These are phyloP conservation scores for Mesitornis unicolor DNA, from an alignment of 2,113 vertebrate genomes.

Conservation along the genomic window DNA sequence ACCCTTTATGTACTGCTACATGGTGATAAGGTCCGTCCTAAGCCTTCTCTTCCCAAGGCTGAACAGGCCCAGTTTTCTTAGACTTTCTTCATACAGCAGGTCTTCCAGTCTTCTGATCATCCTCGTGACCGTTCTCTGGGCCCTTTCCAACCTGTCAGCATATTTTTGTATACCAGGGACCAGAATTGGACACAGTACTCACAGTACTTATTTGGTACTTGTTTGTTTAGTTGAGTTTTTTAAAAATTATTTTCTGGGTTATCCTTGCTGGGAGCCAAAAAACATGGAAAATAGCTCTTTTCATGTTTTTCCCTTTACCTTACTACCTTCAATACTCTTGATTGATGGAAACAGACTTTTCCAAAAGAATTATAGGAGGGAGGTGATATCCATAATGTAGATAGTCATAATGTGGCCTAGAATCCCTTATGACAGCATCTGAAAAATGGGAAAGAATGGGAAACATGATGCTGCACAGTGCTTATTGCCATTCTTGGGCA, in stretches of 20 bases:
- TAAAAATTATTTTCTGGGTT: not conserved
- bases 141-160: too few species aligned
- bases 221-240: too few species aligned
- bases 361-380: not conserved
- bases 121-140: too few species aligned
- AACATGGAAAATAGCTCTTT: not conserved
- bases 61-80: too few species aligned
- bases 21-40: too few species aligned
- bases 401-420: not conserved
- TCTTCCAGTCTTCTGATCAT: too few species aligned
- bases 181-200: too few species aligned
- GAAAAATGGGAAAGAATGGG: not conserved
- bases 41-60: too few species aligned
- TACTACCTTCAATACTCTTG: not conserved
- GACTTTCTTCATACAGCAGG: too few species aligned
- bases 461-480: not conserved
- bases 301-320: not conserved
- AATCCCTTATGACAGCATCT: not conserved
- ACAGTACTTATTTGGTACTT: too few species aligned
- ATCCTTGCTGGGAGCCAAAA: not conserved
- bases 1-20: too few species aligned
- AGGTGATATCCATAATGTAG: accelerated
- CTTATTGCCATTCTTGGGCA: not conserved
- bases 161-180: too few species aligned
- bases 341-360: not conserved